Conservation (phyloP, 2,888 invertebrate genomes). For the Coelinius sp. region DNA sequence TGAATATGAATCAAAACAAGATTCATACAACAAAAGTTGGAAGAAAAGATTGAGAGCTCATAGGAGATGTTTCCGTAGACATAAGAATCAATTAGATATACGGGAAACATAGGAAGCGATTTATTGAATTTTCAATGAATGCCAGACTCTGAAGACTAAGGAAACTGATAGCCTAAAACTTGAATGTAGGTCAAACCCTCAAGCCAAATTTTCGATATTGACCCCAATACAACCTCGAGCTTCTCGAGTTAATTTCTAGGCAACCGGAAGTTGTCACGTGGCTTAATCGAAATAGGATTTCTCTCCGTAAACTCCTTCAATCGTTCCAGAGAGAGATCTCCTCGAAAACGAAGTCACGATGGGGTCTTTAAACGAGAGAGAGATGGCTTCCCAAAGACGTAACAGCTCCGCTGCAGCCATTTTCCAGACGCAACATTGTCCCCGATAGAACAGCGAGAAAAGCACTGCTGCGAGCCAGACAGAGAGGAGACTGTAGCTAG, state of each 20-base stretch:
- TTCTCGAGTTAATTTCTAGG: conserved; percentile 1
- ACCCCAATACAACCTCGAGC: background rate
- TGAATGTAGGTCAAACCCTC: background rate
- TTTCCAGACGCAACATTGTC: conserved; percentile 1
- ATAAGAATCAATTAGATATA: too few relatives aligned
- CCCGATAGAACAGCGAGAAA: background rate
- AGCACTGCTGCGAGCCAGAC: background rate
- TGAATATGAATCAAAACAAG: too few relatives aligned
- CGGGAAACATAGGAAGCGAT: too few relatives aligned
- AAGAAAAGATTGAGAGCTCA: too few relatives aligned
- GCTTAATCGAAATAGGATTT: conserved; percentile 34
- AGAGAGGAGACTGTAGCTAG: background rate
- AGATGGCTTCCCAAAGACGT: background rate
- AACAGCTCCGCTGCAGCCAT: background rate
- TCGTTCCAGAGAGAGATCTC: conserved; percentile 13
- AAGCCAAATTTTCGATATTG: background rate
- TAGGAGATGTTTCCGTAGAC: too few relatives aligned
- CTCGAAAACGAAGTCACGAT: conserved; percentile 31
- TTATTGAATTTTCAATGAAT: too few relatives aligned
- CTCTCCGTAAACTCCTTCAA: conserved; percentile 18
- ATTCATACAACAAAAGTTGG: too few relatives aligned
- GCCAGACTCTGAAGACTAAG: too few relatives aligned
- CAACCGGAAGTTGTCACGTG: conserved; percentile 24
- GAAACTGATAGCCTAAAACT: too few relatives aligned
- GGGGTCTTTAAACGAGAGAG: conserved; percentile 11